phyloP scores from a whole-genome alignment of 2,888 invertebrate species.

The Phymatocera aterrima region DNA sequence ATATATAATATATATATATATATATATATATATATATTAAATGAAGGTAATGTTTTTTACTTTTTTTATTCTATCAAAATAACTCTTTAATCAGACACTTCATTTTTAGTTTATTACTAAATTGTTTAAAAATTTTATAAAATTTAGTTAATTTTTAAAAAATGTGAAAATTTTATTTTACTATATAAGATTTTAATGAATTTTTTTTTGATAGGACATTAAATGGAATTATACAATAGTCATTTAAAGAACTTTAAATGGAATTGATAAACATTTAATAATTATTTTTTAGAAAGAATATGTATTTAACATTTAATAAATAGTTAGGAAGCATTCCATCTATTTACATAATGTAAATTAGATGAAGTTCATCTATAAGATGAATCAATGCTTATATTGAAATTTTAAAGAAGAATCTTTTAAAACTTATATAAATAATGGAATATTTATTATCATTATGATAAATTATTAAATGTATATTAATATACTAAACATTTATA shows the following conservation, averaged over 20 bases:
- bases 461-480: conserved; percentile 51
- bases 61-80: conserved; percentile 79
- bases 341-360: background rate
- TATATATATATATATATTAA: too few species aligned
- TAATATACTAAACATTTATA: background rate
- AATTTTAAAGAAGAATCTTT: conserved; percentile 78
- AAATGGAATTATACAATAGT: too few species aligned
- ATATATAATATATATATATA: too few species aligned
- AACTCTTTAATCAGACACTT: conserved; percentile 79
- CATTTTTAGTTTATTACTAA: too few species aligned
- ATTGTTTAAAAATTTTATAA: background rate
- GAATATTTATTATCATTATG: conserved; percentile 64
- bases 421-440: conserved; percentile 74
- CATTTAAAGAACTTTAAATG: too few species aligned
- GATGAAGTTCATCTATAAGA: background rate
- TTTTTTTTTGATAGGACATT: too few species aligned
- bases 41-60: conserved; percentile 19
- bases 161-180: too few species aligned
- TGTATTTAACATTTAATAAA: background rate
- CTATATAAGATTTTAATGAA: too few species aligned
- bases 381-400: conserved; percentile 62
- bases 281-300: background rate
- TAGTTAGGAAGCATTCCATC: background rate
- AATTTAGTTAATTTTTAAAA: conserved; percentile 63
- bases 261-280: background rate